Evolutionary conservation across 2,113 vertebrate genomes (phyloP), one percentile per base, ranked within the genome.

Genomic region (Dolichallabes microphthalmus): DNA sequence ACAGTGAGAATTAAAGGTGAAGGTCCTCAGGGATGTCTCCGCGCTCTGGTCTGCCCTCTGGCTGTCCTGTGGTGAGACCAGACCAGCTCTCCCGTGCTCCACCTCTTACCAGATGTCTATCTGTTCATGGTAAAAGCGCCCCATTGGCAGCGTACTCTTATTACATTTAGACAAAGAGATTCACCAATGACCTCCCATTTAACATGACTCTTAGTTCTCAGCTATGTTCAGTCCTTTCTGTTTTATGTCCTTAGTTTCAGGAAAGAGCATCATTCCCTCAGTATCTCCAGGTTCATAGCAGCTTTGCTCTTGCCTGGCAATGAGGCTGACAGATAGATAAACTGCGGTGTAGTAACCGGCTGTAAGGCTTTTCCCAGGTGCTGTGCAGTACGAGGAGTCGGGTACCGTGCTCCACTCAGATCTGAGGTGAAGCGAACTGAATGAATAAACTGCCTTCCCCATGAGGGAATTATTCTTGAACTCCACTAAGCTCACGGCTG

Each of bases 401-500:
- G 45, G 68, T 76, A 15, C 14, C 6, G 12, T 27, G 50, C 73
- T 76, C 3, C 50, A 17, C n/a, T 74, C 22, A 50, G 71, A 50
- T 74, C 71, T 50, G 39, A 74, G 14, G 25, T 15, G 50, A 76
- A 13, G 0, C 15, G 25, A 55, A 76, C 50, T 52, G 50, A 76
- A 76, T 15, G 73, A 76, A 76, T 76, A 76, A 76, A 53, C 73
- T n/a, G 9, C 27, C 15, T 76, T 76, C 73, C 27, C 73, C 73
- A 55, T 27, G 73, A 76, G 73, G 50, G 73, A 76, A 53, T 50
- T 27, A 53, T 7, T 76, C 50, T 76, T 12, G 1, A 55, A 76
- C 50, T 53, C 50, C n/a, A 8, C 73, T 76, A 76, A 76, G 50
- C 73, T 76, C 73, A 53, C 50, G 15, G 50, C 73, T 76, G 50